These are phyloP conservation scores for Spilosoma lubricipeda DNA, from an alignment of 2,888 invertebrate genomes.

Conservation along the genomic window DNA sequence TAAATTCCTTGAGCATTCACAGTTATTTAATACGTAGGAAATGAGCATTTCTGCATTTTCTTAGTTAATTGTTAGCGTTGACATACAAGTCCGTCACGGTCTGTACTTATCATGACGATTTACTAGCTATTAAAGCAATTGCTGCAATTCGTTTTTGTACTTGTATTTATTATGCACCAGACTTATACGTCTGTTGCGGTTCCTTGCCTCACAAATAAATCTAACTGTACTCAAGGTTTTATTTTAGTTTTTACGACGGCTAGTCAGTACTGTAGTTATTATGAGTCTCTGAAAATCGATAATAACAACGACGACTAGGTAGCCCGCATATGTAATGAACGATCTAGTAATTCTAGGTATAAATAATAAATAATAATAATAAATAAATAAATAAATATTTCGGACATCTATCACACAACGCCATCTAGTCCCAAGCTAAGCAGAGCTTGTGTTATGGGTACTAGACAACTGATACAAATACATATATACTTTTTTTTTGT, in stretches of 20 bases:
- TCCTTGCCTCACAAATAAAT: not conserved
- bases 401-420: too few relatives aligned
- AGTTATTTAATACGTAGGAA: slow-evolving; percentile 33
- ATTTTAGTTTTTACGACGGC: not conserved
- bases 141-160: not conserved
- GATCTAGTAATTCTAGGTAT: not conserved
- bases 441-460: too few relatives aligned
- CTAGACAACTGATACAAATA: too few relatives aligned
- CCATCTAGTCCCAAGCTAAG: too few relatives aligned
- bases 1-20: slow-evolving; percentile 56
- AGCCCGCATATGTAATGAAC: not conserved
- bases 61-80: slow-evolving; percentile 40
- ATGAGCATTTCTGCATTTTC: slow-evolving; percentile 23
- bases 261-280: not conserved
- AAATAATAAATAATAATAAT: too few relatives aligned
- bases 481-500: too few relatives aligned
- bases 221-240: not conserved
- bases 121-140: slow-evolving; percentile 8
- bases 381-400: too few relatives aligned
- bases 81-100: slow-evolving; percentile 31
- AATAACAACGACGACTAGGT: too few relatives aligned
- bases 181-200: not conserved
- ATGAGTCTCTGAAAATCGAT: not conserved
- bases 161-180: not conserved
- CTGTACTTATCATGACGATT: slow-evolving; percentile 12